Conservation (phyloP, 2,888 invertebrate species). For the Trachelus troglodyta region DNA sequence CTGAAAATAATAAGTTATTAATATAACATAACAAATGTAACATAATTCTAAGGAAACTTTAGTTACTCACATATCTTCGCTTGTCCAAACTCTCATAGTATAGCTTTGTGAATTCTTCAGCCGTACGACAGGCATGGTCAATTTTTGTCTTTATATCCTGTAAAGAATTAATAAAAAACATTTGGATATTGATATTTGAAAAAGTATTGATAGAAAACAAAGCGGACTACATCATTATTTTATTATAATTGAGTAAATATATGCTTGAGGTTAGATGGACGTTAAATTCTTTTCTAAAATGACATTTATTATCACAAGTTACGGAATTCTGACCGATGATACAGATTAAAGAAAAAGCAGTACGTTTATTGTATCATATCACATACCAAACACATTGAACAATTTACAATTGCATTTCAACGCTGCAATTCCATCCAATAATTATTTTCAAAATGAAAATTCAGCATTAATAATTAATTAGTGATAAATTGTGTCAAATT, state of each 20-base stretch:
- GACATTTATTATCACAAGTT: not conserved
- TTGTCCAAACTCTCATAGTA: slow-evolving; percentile 92
- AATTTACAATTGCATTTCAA: not conserved
- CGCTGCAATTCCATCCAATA: not conserved
- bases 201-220: not conserved
- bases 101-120: slow-evolving; percentile 88
- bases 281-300: not conserved
- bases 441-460: not conserved
- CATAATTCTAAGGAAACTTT: not conserved
- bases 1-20: slow-evolving; percentile 61
- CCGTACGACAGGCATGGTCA: slow-evolving; percentile 85
- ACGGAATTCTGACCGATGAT: not conserved
- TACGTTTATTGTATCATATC: not conserved
- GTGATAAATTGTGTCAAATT: not conserved
- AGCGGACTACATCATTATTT: not conserved
- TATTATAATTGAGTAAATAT: not conserved
- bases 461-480: not conserved
- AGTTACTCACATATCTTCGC: slow-evolving; percentile 77
- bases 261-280: not conserved
- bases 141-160: slow-evolving; percentile 75
- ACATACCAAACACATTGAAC: not conserved
- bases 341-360: not conserved
- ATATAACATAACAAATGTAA: slow-evolving; percentile 16
- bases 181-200: not conserved
- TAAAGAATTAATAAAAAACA: slow-evolving; percentile 35